A percentile compares a stretch with the other conserved stretches of the same genome.
Conservation (phyloP, 2,113 vertebrate genomes). For the Eidolon helvum region DNA sequence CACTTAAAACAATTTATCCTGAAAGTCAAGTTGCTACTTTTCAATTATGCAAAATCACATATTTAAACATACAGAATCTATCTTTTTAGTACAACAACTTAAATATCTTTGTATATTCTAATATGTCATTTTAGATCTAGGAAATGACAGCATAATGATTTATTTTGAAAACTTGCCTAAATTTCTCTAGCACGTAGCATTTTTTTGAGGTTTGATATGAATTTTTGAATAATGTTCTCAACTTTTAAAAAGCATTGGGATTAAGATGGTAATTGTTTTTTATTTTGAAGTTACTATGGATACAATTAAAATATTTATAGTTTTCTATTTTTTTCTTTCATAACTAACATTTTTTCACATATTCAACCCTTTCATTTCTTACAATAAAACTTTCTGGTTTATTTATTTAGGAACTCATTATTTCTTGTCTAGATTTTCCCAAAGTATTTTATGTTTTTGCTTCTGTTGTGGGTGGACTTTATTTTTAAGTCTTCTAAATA, state of each 20-base stretch:
- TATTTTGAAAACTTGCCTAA: not conserved
- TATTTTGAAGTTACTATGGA: not conserved
- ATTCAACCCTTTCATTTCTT: constrained; percentile 16
- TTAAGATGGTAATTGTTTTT: not conserved
- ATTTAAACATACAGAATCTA: not conserved
- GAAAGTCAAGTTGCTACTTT: not conserved
- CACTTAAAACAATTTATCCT: not conserved
- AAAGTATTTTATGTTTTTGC: constrained; percentile 6
- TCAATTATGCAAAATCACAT: not conserved
- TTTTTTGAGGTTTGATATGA: not conserved
- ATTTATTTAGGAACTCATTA: not conserved
- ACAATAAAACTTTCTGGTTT: not conserved
- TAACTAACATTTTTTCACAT: not conserved
- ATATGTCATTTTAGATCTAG: not conserved
- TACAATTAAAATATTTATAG: not conserved
- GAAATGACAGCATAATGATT: not conserved
- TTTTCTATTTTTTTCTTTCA: not conserved
- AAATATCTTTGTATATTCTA: not conserved
- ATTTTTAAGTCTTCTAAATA: not conserved
- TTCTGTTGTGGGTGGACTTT: not conserved
- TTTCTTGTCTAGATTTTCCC: not conserved
- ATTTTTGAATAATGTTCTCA: not conserved
- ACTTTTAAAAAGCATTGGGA: not conserved
- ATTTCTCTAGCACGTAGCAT: not conserved
- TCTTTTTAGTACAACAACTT: not conserved